Evolutionary conservation across 2,797 vertebrate species (phyloP).

Genomic region (Anabas testudineus): DNA sequence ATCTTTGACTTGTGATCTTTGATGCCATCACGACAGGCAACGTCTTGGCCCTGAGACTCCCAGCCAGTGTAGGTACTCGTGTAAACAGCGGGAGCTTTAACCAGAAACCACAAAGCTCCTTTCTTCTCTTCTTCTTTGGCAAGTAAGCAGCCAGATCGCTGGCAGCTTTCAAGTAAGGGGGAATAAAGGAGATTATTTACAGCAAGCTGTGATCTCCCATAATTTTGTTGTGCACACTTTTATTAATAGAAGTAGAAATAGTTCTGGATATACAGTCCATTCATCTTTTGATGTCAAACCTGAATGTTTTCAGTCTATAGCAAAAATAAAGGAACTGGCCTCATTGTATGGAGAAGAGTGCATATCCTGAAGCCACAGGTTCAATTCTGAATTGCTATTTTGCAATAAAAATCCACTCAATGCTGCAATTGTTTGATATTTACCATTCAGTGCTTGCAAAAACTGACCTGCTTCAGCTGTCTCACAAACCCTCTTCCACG

Average conservation of each 20-base stretch:
- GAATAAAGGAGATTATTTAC: constrained; percentile 12
- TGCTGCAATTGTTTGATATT: constrained; percentile 24
- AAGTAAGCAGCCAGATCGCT: constrained; percentile 1
- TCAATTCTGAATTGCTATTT: background rate
- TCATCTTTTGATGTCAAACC: no score
- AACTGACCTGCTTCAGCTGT: constrained; percentile 18
- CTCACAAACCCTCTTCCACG: constrained; percentile 16
- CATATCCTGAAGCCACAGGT: background rate
- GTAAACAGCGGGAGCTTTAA: constrained; percentile 24
- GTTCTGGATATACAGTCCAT: background rate
- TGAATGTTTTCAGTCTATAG: no score
- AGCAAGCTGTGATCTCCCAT: constrained; percentile 2
- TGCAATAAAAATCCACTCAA: background rate
- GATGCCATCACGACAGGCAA: constrained; percentile 6
- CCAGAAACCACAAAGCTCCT: constrained; percentile 7
- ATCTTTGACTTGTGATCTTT: constrained; percentile 36
- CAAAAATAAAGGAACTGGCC: no score
- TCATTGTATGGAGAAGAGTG: no score
- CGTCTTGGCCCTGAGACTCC: constrained; percentile 19
- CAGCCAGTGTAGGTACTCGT: background rate
- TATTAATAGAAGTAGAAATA: background rate
- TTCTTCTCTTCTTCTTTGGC: constrained; percentile 1
- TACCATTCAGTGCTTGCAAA: constrained; percentile 12
- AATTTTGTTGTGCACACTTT: background rate
- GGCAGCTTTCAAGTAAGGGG: constrained; percentile 4